These are phyloP conservation scores for Nematostella vectensis DNA, from an alignment of 92 coral and sea anemone species.

Conservation along the genomic window DNA sequence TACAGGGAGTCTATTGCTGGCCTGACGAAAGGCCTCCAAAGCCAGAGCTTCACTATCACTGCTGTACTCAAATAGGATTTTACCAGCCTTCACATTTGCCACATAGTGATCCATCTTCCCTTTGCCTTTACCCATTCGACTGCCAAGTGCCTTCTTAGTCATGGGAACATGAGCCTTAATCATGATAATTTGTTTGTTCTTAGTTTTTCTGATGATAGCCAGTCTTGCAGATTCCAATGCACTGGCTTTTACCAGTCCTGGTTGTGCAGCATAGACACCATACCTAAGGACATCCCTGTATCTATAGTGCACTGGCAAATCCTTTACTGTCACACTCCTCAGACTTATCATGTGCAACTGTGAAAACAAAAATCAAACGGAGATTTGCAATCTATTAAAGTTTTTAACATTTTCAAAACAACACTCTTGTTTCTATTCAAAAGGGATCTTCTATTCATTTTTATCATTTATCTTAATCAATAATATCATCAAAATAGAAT, in stretches of 20 bases:
- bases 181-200: constrained; percentile 73
- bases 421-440: no score
- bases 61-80: constrained; percentile 81
- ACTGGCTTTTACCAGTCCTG: constrained; percentile 79
- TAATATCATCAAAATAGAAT: no score
- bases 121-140: constrained; percentile 97
- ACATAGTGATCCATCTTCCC: constrained; percentile 90
- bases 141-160: constrained; percentile 89
- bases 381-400: background rate
- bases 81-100: constrained; percentile 89
- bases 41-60: constrained; percentile 93
- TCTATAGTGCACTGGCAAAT: constrained; percentile 62
- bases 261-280: constrained; percentile 80
- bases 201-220: constrained; percentile 80
- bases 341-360: background rate
- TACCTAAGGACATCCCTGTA: constrained; percentile 80
- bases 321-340: constrained; percentile 29
- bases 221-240: constrained; percentile 91
- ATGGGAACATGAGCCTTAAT: constrained; percentile 81
- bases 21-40: constrained; percentile 78
- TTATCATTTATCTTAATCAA: no score
- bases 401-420: background rate
- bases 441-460: no score
- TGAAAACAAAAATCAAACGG: background rate
- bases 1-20: constrained; percentile 72